These are phyloP conservation scores for Halictus quadricinctus DNA, from an alignment of 2,888 invertebrate genomes.

Conservation along the genomic window DNA sequence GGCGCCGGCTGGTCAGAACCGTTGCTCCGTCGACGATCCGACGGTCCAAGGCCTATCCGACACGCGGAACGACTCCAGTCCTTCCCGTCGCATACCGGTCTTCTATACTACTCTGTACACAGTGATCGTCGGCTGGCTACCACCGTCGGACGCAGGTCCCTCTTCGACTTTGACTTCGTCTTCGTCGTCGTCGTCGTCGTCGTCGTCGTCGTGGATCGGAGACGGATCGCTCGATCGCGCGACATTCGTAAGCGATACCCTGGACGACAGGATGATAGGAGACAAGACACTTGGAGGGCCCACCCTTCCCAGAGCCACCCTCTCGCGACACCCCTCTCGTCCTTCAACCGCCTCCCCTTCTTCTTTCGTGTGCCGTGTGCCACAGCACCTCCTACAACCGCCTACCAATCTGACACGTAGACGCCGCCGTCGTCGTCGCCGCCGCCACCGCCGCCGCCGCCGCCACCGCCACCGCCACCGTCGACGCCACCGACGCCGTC, in stretches of 20 bases:
- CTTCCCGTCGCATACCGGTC: constrained; percentile 51
- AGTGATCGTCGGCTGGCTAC: constrained; percentile 12
- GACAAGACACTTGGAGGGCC: constrained; percentile 76
- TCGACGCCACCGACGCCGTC: constrained; percentile 23
- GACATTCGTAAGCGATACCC: constrained; percentile 80
- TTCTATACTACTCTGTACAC: constrained; percentile 4
- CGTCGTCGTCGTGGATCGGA: constrained; percentile 69
- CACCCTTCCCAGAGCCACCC: constrained; percentile 74
- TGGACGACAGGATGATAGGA: constrained; percentile 79
- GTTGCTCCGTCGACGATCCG: constrained; percentile 31
- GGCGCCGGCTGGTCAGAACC: constrained; percentile 45
- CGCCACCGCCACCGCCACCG: constrained; percentile 11
- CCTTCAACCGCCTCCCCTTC: constrained; percentile 57
- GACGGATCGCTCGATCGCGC: constrained; percentile 78
- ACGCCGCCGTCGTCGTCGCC: constrained; percentile 17
- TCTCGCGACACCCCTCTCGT: constrained; percentile 67
- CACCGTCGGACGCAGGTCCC: constrained; percentile 63
- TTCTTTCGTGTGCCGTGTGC: constrained; percentile 13
- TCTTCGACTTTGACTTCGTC: neutral
- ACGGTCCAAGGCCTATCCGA: constrained; percentile 49
- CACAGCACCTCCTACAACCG: constrained; percentile 41
- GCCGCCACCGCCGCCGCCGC: too few species aligned
- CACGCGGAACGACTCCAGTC: constrained; percentile 41
- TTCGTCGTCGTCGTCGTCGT: neutral
- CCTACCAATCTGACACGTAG: constrained; percentile 53